These are phyloP conservation scores for Tapirus indicus DNA, from an alignment of 2,797 vertebrate genomes.

Conservation along the genomic window DNA sequence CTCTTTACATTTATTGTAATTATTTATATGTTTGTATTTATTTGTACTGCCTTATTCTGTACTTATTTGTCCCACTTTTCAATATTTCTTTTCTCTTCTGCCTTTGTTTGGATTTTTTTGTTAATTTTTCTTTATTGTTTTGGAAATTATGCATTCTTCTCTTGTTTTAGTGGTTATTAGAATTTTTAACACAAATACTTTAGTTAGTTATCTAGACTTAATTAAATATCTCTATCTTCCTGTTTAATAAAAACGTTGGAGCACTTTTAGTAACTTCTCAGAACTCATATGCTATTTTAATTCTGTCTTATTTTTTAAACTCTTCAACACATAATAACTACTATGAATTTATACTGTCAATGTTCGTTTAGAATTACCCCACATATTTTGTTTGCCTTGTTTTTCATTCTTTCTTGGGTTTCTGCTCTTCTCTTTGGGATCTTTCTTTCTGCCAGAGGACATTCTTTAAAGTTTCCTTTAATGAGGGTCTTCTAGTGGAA, in stretches of 20 bases:
- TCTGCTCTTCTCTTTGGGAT: neutral
- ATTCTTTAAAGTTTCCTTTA: conserved; percentile 13
- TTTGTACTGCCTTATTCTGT: neutral
- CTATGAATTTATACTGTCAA: neutral
- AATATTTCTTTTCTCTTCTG: neutral
- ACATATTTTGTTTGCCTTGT: neutral
- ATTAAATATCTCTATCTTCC: neutral
- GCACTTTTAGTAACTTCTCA: neutral
- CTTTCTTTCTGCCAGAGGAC: neutral
- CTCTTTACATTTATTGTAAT: neutral
- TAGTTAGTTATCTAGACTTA: neutral
- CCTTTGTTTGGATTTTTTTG: neutral
- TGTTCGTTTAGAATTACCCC: conserved; percentile 4
- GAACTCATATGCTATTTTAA: conserved; percentile 21
- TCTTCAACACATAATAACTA: neutral
- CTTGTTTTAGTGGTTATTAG: neutral
- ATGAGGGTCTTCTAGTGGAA: neutral
- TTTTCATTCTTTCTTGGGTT: conserved; percentile 34
- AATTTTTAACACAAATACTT: neutral
- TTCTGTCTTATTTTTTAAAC: neutral
- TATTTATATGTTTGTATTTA: neutral
- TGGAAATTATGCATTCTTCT: neutral
- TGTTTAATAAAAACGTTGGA: neutral
- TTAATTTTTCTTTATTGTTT: conserved; percentile 11
- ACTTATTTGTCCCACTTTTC: neutral